These are phyloP conservation scores for Unio pictorum DNA, from an alignment of 2,888 invertebrate genomes.

Conservation along the genomic window DNA sequence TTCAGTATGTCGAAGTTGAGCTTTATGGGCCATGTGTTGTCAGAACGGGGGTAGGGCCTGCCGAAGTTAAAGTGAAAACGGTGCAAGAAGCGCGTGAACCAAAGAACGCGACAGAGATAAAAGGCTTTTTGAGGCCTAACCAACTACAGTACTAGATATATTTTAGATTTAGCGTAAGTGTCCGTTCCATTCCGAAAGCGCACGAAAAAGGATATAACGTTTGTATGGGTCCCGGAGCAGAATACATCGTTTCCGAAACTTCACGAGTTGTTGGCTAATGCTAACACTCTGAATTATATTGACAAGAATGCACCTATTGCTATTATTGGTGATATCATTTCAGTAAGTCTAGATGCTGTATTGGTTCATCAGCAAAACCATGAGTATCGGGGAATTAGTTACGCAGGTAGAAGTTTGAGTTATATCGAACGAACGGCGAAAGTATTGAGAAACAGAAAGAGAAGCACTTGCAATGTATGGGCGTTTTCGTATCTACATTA, in stretches of 20 bases:
- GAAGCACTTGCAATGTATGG: conserved; percentile 42
- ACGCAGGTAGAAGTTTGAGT: conserved; percentile 27
- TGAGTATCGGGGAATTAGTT: conserved; percentile 15
- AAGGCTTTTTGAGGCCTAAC: neutral
- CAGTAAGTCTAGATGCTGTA: conserved; percentile 31
- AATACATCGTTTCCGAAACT: conserved; percentile 12
- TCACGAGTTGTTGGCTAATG: conserved; percentile 13
- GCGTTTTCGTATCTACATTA: conserved; percentile 44
- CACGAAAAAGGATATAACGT: conserved; percentile 3
- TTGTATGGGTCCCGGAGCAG: conserved; percentile 19
- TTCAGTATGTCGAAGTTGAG: conserved; percentile 12
- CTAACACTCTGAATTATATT: conserved; percentile 13
- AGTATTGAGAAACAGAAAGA: conserved; percentile 39
- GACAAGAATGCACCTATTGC: conserved; percentile 13
- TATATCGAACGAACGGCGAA: neutral
- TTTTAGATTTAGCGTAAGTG: conserved; percentile 17
- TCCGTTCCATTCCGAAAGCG: conserved; percentile 18
- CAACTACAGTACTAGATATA: conserved; percentile 11
- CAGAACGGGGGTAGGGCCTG: conserved; percentile 7
- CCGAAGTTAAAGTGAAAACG: conserved; percentile 10
- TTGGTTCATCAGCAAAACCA: conserved; percentile 22
- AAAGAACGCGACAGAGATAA: conserved; percentile 7
- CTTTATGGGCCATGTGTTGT: conserved; percentile 20
- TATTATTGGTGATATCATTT: conserved; percentile 22
- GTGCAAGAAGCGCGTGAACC: conserved; percentile 11